A percentile compares a stretch with the other conserved stretches of the same genome.
phyloP scores from a whole-genome alignment of 2,797 vertebrate species.

The Neosilurus hyrtlii region DNA sequence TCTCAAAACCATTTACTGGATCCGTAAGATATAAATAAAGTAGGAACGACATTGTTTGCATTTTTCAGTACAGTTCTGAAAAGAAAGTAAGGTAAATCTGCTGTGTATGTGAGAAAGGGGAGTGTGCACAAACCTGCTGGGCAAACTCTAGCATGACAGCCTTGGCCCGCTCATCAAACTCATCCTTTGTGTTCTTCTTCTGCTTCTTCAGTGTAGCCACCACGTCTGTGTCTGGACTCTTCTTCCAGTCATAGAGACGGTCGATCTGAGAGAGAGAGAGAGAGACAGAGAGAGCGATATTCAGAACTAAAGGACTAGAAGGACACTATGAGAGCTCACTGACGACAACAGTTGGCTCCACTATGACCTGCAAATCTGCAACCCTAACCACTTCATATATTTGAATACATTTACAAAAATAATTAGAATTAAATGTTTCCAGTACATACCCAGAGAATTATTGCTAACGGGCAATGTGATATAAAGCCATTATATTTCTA shows the following conservation, averaged over 20 bases:
- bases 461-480: too few relatives aligned
- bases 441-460: too few relatives aligned
- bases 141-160: constrained; percentile 93
- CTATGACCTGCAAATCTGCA: too few relatives aligned
- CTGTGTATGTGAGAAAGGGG: not conserved
- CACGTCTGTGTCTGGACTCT: constrained; percentile 89
- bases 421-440: too few relatives aligned
- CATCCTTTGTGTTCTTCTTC: constrained; percentile 98
- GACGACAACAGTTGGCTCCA: too few relatives aligned
- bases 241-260: constrained; percentile 98
- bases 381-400: too few relatives aligned
- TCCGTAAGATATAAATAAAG: not conserved
- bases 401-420: too few relatives aligned
- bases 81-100: not conserved
- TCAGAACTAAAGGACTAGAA: too few relatives aligned
- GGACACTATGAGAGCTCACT: too few relatives aligned
- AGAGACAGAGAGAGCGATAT: not conserved
- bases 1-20: not conserved
- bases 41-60: too few relatives aligned
- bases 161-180: constrained; percentile 94
- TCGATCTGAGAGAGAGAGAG: constrained; percentile 77
- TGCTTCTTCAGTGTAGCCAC: constrained; percentile 93
- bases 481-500: too few relatives aligned
- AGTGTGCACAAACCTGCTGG: constrained; percentile 79
- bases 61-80: not conserved